A percentile compares a stretch with the other conserved stretches of the same genome.
Evolutionary conservation across 2,113 vertebrate genomes (phyloP).

Genomic region (Microcebus ravelobensis): DNA sequence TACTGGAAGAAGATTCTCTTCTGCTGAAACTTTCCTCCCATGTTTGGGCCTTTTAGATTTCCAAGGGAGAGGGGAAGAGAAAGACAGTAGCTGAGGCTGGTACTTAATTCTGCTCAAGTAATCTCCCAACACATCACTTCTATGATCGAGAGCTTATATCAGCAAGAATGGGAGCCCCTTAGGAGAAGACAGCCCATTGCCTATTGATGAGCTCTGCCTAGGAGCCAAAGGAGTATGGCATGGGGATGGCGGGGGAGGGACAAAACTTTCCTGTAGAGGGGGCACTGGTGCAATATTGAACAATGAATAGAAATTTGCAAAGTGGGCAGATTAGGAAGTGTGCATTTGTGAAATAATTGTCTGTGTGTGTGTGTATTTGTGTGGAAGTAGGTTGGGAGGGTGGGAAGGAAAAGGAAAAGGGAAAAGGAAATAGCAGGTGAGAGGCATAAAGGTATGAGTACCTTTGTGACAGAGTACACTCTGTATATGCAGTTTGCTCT

Average conservation of each 20-base stretch:
- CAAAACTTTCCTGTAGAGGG: background rate
- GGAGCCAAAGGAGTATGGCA: background rate
- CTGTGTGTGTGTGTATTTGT: background rate
- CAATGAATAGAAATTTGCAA: background rate
- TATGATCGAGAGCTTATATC: background rate
- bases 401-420: too few species aligned
- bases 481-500: background rate
- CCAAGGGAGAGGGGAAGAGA: background rate
- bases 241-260: fast-evolving
- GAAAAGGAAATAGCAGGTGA: background rate
- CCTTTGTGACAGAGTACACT: background rate
- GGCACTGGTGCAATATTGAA: background rate
- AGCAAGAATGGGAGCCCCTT: background rate
- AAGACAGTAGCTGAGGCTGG: background rate
- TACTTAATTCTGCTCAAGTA: background rate
- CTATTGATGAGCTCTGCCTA: background rate
- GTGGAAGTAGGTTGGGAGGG: background rate
- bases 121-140: background rate
- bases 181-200: background rate
- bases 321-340: background rate
- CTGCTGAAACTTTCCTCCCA: background rate
- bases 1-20: background rate
- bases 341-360: background rate
- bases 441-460: background rate
- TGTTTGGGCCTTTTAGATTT: background rate